Base-by-base conservation (phyloP, 2,797 vertebrate genomes). In the Gorsachius magnificus region DNA sequence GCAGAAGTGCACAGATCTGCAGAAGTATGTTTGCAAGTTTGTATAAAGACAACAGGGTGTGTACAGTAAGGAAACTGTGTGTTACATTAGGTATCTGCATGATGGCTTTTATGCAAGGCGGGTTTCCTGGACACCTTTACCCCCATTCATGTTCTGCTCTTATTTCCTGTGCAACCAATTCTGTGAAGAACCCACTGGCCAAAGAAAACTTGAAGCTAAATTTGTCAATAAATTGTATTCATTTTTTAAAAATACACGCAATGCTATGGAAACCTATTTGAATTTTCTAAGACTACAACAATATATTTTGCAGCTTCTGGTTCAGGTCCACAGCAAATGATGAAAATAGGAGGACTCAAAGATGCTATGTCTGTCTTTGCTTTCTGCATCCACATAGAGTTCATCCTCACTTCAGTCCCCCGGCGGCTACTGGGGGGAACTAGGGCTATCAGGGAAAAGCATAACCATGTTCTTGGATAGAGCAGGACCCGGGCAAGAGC, bases 351-450 rank as follows among this genome's bases (percentile, higher is more conserved):
- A 76, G 53, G 43, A 60, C 81, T 69, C 72, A 31, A 43, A 72
- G 57, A 46, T 60, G 45, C 50, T 10, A 18, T 54, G 56, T 53
- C 36, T 5, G 43, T 43, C 75, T 71, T 70, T 13, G 13, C 54
- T 61, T 88, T 81, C 82, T 22, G 7, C 28, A 77, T 87, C 60
- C 72, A 86, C 88, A 72, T 88, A 86, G 84, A 92, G 57, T 89
- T 93, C 63, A 54, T 87, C 96, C 95, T 96, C 93, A 93, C 89
- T 33, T 81, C n/a, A 41, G 57, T 43, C 85, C 86, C 96, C 72
- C 3, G 1, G 93, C 76, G 87, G 69, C 63, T 83, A 51, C 6
- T 33, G 65, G 5, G 12, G 18, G 29, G 15, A 64, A 79, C 45
- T 9, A 21, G 78, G 31, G 31, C 24, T 95, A 36, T 54, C 70